These are phyloP conservation scores for Abrostola triplasia DNA, from an alignment of 2,888 invertebrate genomes.

Conservation along the genomic window DNA sequence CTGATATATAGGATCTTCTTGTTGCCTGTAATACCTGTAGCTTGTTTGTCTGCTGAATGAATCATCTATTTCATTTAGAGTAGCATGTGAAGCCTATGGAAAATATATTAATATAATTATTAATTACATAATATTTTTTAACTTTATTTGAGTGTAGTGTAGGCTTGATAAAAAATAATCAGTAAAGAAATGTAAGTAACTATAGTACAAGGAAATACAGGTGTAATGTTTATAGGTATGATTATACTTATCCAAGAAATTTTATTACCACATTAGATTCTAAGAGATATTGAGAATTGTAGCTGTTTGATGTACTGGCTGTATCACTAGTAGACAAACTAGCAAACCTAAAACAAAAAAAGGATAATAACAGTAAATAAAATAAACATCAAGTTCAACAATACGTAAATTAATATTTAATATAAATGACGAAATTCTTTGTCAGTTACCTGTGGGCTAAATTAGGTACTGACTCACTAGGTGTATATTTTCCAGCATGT, in stretches of 20 bases:
- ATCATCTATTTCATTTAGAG: conserved; percentile 84
- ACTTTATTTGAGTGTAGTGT: background rate
- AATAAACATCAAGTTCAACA: background rate
- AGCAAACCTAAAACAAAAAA: conserved; percentile 88
- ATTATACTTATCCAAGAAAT: background rate
- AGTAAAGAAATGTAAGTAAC: no score
- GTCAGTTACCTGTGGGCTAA: conserved; percentile 81
- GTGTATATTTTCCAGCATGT: conserved; percentile 94
- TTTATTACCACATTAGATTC: conserved; percentile 78
- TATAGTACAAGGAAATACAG: no score
- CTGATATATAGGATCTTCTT: conserved; percentile 85
- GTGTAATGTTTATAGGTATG: background rate
- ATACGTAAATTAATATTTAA: background rate
- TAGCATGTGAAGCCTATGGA: conserved; percentile 81
- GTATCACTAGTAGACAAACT: conserved; percentile 89
- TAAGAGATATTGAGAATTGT: conserved; percentile 81
- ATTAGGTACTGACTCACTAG: conserved; percentile 89
- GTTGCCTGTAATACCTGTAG: conserved; percentile 79
- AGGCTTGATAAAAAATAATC: background rate
- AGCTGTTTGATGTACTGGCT: conserved; percentile 79
- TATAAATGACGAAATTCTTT: conserved; percentile 8
- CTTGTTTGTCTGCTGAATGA: conserved; percentile 85
- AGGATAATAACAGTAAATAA: conserved; percentile 2
- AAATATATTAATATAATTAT: conserved; percentile 15
- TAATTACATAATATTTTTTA: no score